These are phyloP conservation scores for Motacilla tschutschensis DNA, from an alignment of 2,113 vertebrate genomes.

Conservation along the genomic window DNA sequence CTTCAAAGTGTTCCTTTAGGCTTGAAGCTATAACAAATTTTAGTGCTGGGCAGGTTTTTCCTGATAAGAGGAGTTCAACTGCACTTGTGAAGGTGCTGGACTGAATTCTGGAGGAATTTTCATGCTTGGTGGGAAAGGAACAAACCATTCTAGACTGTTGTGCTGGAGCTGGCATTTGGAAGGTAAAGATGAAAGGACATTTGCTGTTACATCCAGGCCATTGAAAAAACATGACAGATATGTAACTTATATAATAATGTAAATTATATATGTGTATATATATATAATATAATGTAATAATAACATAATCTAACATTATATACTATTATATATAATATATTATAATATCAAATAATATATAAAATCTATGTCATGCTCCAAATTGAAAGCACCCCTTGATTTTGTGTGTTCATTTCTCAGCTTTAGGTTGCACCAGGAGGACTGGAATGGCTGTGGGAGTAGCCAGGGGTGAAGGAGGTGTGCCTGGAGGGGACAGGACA, in stretches of 20 bases:
- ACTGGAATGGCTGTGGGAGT: not conserved
- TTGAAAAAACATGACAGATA: not conserved
- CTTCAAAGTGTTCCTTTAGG: not conserved
- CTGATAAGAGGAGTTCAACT: not conserved
- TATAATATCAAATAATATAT: too few species aligned
- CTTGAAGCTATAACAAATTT: not conserved
- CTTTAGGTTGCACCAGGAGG: not conserved
- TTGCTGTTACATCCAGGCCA: not conserved
- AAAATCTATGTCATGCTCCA: not conserved
- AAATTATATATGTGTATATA: not conserved
- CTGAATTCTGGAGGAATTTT: not conserved
- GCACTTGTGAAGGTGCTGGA: not conserved
- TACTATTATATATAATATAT: accelerated
- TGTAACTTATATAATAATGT: accelerated
- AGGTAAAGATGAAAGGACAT: not conserved
- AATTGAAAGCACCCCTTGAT: not conserved
- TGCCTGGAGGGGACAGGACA: not conserved
- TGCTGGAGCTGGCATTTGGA: not conserved
- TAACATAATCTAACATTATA: not conserved
- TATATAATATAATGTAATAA: not conserved
- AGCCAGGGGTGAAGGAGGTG: not conserved
- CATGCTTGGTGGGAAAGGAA: not conserved
- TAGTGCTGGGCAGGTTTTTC: not conserved
- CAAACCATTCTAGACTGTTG: accelerated
- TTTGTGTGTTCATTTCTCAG: accelerated